A percentile compares a stretch with the other conserved stretches of the same genome.
These are phyloP conservation scores for Corvus cornix DNA, from an alignment of 2,113 vertebrate species.

Conservation along the genomic window DNA sequence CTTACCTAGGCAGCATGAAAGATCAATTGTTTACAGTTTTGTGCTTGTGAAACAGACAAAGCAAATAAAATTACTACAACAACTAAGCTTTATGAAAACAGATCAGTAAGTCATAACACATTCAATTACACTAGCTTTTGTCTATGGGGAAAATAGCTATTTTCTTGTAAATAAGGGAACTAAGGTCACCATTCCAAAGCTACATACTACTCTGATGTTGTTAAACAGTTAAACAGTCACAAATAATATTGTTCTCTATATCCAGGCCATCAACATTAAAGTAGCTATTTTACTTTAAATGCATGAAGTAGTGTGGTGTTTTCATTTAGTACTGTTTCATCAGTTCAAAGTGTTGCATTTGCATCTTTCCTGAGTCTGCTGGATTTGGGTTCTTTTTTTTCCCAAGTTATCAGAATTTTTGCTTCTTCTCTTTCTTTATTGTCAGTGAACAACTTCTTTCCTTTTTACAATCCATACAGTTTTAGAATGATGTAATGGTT, in stretches of 20 bases:
- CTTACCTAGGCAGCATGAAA: not conserved
- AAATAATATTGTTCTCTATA: constrained; percentile 38
- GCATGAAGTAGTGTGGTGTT: not conserved
- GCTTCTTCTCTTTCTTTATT: not conserved
- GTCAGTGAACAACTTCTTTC: not conserved
- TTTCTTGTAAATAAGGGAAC: constrained; percentile 63
- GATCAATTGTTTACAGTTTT: constrained; percentile 43
- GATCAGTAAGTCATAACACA: constrained; percentile 39
- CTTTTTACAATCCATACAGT: constrained; percentile 11
- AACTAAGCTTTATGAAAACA: constrained; percentile 56
- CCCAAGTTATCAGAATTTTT: not conserved
- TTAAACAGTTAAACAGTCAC: constrained; percentile 31
- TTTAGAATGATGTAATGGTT: constrained; percentile 48
- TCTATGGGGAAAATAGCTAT: constrained; percentile 48
- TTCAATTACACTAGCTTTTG: constrained; percentile 42
- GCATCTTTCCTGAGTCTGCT: constrained; percentile 4
- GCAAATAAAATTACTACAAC: constrained; percentile 47
- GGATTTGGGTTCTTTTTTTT: not conserved
- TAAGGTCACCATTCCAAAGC: constrained; percentile 25
- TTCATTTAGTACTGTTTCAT: constrained; percentile 38
- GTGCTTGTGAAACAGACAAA: constrained; percentile 39
- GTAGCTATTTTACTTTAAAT: constrained; percentile 19
- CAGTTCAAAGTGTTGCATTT: constrained; percentile 26
- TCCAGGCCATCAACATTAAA: constrained; percentile 10
- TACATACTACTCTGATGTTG: not conserved